Conservation (phyloP, 2,888 invertebrate species). For the Drosophila imparisetae region DNA sequence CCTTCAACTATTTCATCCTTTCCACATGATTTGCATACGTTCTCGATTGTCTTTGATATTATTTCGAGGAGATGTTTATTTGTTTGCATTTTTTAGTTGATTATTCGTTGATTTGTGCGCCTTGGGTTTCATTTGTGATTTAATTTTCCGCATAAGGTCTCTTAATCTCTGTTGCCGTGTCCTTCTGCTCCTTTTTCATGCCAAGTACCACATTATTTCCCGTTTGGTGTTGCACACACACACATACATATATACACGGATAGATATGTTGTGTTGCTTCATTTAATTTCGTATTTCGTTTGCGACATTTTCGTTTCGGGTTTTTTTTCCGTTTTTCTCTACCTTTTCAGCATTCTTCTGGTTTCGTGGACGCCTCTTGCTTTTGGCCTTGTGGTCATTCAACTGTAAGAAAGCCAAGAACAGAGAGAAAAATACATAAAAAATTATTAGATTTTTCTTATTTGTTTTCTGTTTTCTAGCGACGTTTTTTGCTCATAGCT, state of each 20-base stretch:
- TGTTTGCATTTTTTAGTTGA: conserved; percentile 9
- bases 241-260: conserved; percentile 7
- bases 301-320: conserved; percentile 45
- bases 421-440: conserved; percentile 60
- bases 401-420: conserved; percentile 69
- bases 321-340: conserved; percentile 32
- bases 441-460: conserved; percentile 69
- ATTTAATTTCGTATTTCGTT: conserved; percentile 60
- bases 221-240: conserved; percentile 28
- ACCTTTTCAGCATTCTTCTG: conserved; percentile 52
- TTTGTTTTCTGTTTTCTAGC: conserved; percentile 34
- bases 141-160: conserved; percentile 36
- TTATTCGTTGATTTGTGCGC: conserved; percentile 15
- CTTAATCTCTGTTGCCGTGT: conserved; percentile 54
- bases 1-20: background rate
- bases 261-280: conserved; percentile 52
- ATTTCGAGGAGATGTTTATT: conserved; percentile 8
- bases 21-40: background rate
- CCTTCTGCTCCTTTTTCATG: conserved; percentile 44
- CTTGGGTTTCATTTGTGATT: conserved; percentile 36
- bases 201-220: conserved; percentile 55
- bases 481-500: conserved; percentile 45
- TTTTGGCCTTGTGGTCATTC: conserved; percentile 71
- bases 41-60: background rate
- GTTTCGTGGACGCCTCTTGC: conserved; percentile 45